A percentile compares a stretch with the other conserved stretches of the same genome.
Conservation (phyloP, 2,888 invertebrate species). For the Frankliniella intonsa region DNA sequence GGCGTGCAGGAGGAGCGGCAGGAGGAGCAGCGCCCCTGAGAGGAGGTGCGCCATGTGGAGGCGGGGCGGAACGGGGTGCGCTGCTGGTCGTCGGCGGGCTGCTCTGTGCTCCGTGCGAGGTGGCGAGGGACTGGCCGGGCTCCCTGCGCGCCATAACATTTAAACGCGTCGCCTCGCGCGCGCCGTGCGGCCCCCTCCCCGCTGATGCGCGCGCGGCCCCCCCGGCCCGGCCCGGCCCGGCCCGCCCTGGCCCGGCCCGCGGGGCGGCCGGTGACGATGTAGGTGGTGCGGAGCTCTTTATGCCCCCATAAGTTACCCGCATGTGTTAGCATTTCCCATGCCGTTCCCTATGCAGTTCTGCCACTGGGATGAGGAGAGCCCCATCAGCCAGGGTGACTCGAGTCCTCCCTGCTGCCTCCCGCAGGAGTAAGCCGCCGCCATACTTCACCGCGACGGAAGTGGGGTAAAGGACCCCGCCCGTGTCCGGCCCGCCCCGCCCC, state of each 20-base stretch:
- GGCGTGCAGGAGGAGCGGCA: background rate
- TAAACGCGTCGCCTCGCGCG: background rate
- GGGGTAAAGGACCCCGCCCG: no score
- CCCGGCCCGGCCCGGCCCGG: background rate
- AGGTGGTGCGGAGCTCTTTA: no score
- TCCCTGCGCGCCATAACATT: slow-evolving; percentile 12
- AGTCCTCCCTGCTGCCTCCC: no score
- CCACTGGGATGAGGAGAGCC: no score
- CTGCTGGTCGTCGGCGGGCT: slow-evolving; percentile 4
- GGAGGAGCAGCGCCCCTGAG: background rate
- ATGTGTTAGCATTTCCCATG: no score
- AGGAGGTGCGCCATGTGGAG: background rate
- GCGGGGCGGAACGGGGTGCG: background rate
- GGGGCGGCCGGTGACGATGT: no score
- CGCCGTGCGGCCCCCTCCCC: background rate
- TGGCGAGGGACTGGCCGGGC: background rate
- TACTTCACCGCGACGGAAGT: no score
- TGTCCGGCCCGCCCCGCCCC: background rate
- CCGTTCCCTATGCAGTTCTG: no score
- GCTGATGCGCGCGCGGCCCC: background rate
- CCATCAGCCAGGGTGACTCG: no score
- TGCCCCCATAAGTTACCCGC: no score
- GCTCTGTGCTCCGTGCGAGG: background rate
- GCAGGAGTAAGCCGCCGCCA: no score
- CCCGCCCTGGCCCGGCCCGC: background rate